Conservation (phyloP, 2,888 invertebrate species). For the Chymomyza procnemis region DNA sequence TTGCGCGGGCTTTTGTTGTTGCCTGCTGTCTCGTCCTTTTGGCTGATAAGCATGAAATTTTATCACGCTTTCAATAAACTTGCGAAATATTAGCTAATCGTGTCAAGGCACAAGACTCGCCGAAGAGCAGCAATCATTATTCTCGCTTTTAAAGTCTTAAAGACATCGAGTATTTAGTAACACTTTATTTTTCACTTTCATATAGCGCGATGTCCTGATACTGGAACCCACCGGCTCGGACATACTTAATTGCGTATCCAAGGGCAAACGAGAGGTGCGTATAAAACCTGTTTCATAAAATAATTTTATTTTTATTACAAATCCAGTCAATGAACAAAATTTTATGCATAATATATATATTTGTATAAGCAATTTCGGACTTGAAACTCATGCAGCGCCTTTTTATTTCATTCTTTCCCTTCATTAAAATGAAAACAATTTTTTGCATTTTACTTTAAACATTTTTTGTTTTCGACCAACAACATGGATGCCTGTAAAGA, state of each 20-base stretch:
- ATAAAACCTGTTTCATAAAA: neutral
- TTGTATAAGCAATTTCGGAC: constrained; percentile 1
- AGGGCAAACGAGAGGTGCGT: constrained; percentile 94
- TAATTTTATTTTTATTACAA: neutral
- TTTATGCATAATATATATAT: neutral
- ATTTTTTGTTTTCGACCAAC: constrained; percentile 41
- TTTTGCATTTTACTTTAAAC: constrained; percentile 28
- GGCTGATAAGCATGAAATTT: constrained; percentile 69
- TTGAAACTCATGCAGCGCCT: constrained; percentile 4
- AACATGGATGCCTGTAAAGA: constrained; percentile 80
- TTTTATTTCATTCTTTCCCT: neutral
- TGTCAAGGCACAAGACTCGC: constrained; percentile 15
- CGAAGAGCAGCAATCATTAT: constrained; percentile 10
- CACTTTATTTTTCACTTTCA: constrained; percentile 46
- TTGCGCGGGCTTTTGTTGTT: constrained; percentile 43
- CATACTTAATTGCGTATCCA: constrained; percentile 94
- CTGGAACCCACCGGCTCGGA: constrained; percentile 89
- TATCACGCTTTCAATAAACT: constrained; percentile 76
- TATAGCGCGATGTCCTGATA: constrained; percentile 92
- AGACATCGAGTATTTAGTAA: constrained; percentile 8
- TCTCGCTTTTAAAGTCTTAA: constrained; percentile 18
- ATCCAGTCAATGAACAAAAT: neutral
- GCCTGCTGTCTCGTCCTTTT: constrained; percentile 38
- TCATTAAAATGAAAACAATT: neutral
- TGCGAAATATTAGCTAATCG: constrained; percentile 56